Conservation (phyloP, 2,888 invertebrate species). For the Acanthopleura granulata region DNA sequence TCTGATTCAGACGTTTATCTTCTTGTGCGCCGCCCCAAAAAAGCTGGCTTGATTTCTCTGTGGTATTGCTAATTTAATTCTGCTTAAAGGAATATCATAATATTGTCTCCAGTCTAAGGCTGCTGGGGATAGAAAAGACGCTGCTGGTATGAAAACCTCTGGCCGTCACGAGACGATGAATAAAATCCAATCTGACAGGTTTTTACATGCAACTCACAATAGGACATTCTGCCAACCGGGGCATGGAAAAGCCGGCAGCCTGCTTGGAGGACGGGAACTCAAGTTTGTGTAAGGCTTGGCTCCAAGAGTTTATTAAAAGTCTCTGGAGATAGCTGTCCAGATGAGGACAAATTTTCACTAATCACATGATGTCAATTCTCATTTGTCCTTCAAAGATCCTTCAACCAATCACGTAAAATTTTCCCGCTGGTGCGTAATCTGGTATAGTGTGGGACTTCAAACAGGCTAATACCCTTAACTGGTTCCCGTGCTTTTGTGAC, state of each 20-base stretch:
- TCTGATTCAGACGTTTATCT: background rate
- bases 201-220: background rate
- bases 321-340: no score
- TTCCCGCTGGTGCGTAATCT: no score
- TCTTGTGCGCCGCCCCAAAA: background rate
- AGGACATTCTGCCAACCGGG: no score
- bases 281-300: no score
- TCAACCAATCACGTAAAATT: no score
- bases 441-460: no score
- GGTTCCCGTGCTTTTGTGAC: no score
- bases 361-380: constrained; percentile 14
- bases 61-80: constrained; percentile 10
- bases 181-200: background rate
- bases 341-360: background rate
- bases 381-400: background rate
- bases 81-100: background rate
- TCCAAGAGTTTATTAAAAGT: no score
- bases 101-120: background rate
- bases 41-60: constrained; percentile 5
- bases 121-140: no score
- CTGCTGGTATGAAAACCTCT: background rate
- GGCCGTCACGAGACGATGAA: background rate
- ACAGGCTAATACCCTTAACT: no score
- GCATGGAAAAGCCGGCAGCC: no score
- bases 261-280: no score